Base-by-base conservation (phyloP, 2,888 invertebrate genomes). In the Trilocha varians region DNA sequence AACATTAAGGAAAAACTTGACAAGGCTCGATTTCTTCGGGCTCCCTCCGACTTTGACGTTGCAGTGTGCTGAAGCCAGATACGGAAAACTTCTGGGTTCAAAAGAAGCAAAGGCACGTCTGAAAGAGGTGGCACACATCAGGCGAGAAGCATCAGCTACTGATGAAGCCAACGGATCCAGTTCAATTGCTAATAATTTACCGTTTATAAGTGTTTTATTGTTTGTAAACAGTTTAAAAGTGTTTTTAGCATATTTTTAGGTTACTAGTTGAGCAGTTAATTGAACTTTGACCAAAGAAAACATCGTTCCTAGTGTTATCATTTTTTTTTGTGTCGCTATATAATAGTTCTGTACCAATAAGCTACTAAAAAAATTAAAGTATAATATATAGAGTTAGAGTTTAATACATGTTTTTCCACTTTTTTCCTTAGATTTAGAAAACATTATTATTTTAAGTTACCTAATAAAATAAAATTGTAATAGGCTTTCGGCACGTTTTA, bases 21-120 rank as follows among this genome's bases (percentile, higher is more conserved):
- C 65, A 1, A 62, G 71, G 11, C 48, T 65, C 0, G 49, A 72
- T 5, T 78, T 79, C 70, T 48, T 82, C 53, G 88, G 85, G 56
- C 40, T 76, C 56, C 66, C 87, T 50, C 77, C 87, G 48, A 76
- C 78, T 60, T 64, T 89, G 39, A 86, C 74, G 48, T 78, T 70
- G 57, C 88, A 63, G 53, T 89, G 78, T 71, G 88, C 77, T 35
- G 87, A 66, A 63, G 85, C 56, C 57, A 78, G 80, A 8, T 77
- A 82, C 33, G 88, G 87, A 1, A 87, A 83, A 63, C 45, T 75
- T 13, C 65, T 65, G 6, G 77, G 78, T 1, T 83, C 85, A 0
- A 74, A 68, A 33, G 65, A 71, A 48, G 57, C 57, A 15, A 72
- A 62, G 42, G 80, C 74, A 0, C 53, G 54, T 1, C 83, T 80